A percentile compares a stretch with the other conserved stretches of the same genome.
These are phyloP conservation scores for Eulemur albifrons DNA, from an alignment of 2,797 vertebrate species.

Conservation along the genomic window DNA sequence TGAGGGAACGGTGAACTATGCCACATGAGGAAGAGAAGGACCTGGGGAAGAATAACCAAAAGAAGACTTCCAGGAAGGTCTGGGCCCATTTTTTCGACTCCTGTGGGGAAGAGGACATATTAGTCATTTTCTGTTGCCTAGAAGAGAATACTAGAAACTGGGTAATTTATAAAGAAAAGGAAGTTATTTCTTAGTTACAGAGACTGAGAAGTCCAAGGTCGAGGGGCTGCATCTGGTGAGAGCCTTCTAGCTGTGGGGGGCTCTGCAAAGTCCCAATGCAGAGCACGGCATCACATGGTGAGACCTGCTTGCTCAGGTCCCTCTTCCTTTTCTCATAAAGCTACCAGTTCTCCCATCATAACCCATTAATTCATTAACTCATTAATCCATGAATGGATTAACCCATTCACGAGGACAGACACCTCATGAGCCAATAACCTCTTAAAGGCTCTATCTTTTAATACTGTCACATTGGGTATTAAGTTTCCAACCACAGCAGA, in stretches of 20 bases:
- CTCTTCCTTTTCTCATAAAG: not conserved
- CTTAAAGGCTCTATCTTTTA: not conserved
- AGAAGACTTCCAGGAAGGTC: not conserved
- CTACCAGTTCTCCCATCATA: not conserved
- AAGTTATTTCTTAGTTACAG: not conserved
- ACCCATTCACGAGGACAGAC: not conserved
- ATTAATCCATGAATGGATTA: not conserved
- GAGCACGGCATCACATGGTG: not conserved
- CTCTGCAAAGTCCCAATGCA: not conserved
- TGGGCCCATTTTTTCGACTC: not conserved
- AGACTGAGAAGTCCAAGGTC: not conserved
- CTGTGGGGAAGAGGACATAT: not conserved
- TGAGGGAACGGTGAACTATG: not conserved
- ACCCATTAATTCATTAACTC: no score
- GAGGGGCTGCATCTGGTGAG: not conserved
- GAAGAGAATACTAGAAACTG: not conserved
- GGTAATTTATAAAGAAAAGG: not conserved
- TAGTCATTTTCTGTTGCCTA: not conserved
- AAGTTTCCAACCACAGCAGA: not conserved
- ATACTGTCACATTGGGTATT: not conserved
- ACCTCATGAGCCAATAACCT: not conserved
- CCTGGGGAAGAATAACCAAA: not conserved
- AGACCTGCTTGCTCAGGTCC: not conserved
- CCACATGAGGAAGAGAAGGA: not conserved
- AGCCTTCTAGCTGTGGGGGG: not conserved